Evolutionary conservation across 2,113 vertebrate genomes (phyloP).

Genomic region (Gopherus flavomarginatus): DNA sequence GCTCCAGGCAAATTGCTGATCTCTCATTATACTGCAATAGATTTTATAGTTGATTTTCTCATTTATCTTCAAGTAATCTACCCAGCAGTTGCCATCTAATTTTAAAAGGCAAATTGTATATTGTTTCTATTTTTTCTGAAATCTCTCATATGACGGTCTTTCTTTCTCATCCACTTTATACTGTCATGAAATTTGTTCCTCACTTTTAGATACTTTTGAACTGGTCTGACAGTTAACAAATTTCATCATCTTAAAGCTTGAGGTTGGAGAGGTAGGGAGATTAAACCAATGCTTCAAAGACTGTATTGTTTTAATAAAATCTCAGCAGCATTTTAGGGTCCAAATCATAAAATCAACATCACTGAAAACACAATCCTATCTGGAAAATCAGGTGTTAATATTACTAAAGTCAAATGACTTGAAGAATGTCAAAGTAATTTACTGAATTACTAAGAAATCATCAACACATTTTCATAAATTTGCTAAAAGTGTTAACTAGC

Average conservation of each 20-base stretch:
- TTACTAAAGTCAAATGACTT: background rate
- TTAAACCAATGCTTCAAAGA: background rate
- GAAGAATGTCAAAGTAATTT: background rate
- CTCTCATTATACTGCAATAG: background rate
- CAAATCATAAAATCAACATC: background rate
- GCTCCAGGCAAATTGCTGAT: fast-evolving
- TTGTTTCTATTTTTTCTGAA: background rate
- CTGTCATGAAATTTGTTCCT: background rate
- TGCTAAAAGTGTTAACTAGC: background rate
- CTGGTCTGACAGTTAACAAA: background rate
- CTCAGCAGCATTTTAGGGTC: background rate
- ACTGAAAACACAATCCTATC: background rate
- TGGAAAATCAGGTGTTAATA: background rate
- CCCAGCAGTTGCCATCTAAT: background rate
- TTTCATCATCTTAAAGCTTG: too few species aligned
- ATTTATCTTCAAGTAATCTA: background rate
- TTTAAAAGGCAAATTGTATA: background rate
- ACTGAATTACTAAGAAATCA: background rate
- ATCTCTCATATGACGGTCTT: background rate
- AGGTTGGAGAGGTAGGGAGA: background rate
- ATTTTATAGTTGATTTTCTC: background rate
- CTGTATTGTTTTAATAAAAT: background rate
- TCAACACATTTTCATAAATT: background rate
- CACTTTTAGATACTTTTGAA: background rate
- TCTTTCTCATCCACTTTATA: background rate